Conservation (phyloP, 2,113 vertebrate species). For the Patagioenas fasciata region DNA sequence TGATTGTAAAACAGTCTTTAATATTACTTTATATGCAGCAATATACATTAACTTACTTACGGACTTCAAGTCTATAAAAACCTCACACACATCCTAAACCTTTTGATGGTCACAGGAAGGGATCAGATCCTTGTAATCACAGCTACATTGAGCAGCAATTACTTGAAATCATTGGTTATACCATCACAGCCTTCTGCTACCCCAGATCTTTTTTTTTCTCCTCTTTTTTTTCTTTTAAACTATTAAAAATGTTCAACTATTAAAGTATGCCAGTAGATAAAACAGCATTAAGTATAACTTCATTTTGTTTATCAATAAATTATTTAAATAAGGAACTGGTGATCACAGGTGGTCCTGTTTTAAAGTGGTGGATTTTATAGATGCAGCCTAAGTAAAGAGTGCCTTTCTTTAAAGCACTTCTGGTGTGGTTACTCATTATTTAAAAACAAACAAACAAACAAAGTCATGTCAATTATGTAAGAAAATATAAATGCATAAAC, state of each 20-base stretch:
- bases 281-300: neutral
- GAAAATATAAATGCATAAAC: neutral
- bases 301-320: neutral
- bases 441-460: neutral
- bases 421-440: neutral
- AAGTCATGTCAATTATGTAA: neutral
- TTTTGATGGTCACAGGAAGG: neutral
- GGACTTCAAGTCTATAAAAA: neutral
- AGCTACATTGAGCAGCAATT: neutral
- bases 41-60: neutral
- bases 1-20: neutral
- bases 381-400: neutral
- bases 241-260: neutral
- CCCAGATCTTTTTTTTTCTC: rapidly evolving
- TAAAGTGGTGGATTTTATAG: neutral
- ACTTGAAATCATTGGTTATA: neutral
- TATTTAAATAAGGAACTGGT: neutral
- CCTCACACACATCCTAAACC: neutral
- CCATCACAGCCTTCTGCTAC: neutral
- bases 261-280: neutral
- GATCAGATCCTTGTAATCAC: neutral
- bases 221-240: no score
- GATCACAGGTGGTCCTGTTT: neutral
- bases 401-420: neutral
- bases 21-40: neutral